Percentiles rank a stretch among this genome's conserved stretches.
Conservation (phyloP, 2,888 invertebrate species). For the Blastobasis lacticolella region DNA sequence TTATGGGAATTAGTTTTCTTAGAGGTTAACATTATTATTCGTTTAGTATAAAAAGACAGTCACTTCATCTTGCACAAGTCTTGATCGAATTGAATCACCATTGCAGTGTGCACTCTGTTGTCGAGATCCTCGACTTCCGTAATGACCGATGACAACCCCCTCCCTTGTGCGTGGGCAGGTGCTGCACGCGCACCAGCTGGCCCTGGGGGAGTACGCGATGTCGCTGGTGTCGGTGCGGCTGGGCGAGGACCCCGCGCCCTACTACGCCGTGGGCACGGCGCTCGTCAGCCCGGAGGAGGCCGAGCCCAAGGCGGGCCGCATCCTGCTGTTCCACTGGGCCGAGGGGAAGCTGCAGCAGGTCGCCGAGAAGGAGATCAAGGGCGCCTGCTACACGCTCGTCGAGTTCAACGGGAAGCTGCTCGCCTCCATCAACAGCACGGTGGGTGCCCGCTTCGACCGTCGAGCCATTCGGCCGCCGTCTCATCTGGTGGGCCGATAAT, state of each 20-base stretch:
- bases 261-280: constrained; percentile 96
- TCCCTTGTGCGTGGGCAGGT: constrained; percentile 79
- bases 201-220: constrained; percentile 92
- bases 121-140: too few relatives aligned
- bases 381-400: constrained; percentile 92
- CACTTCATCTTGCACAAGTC: too few relatives aligned
- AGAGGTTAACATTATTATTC: too few relatives aligned
- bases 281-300: constrained; percentile 96
- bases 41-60: too few relatives aligned
- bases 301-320: constrained; percentile 93
- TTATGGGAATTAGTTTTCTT: too few relatives aligned
- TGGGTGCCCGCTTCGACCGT: too few relatives aligned
- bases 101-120: too few relatives aligned
- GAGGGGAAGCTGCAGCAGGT: constrained; percentile 90
- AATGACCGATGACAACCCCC: too few relatives aligned
- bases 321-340: constrained; percentile 91
- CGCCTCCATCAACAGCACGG: constrained; percentile 97
- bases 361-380: constrained; percentile 97
- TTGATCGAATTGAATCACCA: too few relatives aligned
- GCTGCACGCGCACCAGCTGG: constrained; percentile 93
- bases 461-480: too few relatives aligned
- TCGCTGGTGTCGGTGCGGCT: constrained; percentile 92
- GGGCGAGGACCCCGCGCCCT: constrained; percentile 92
- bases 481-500: too few relatives aligned
- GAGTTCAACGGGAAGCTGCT: constrained; percentile 97